Percentiles rank a stretch among this genome's conserved stretches.
Conservation (phyloP, 2,888 invertebrate genomes). For the Meloe dianella region DNA sequence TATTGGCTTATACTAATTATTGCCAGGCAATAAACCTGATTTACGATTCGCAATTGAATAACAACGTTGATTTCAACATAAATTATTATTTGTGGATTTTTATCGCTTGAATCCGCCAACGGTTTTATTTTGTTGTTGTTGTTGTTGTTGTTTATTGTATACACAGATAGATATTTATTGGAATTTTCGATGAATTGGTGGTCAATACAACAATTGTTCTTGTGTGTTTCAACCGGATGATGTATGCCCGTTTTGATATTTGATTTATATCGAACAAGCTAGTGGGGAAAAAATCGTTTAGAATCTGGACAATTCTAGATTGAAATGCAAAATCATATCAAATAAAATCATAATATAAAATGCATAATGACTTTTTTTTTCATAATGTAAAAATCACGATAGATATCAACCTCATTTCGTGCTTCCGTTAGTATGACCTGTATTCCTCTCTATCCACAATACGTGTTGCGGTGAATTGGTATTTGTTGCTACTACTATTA, state of each 20-base stretch:
- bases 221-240: neutral
- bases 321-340: neutral
- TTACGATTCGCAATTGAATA: conserved; percentile 53
- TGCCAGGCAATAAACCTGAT: conserved; percentile 51
- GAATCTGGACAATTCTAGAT: neutral
- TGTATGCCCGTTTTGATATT: neutral
- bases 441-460: conserved; percentile 41
- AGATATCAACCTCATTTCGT: conserved; percentile 43
- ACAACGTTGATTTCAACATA: conserved; percentile 48
- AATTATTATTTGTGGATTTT: conserved; percentile 49
- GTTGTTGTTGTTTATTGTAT: neutral
- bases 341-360: conserved; percentile 4
- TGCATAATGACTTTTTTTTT: conserved; percentile 28
- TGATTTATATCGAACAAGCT: neutral
- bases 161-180: neutral
- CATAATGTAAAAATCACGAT: conserved; percentile 37
- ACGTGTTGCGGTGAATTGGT: conserved; percentile 41
- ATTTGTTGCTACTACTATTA: conserved; percentile 20
- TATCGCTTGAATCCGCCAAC: conserved; percentile 41
- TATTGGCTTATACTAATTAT: conserved; percentile 55
- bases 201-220: conserved; percentile 1
- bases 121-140: conserved; percentile 39
- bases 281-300: neutral
- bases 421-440: conserved; percentile 45
- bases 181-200: neutral